Base-by-base conservation (phyloP, 1,140 invertebrate genomes). In the Solenopsis invicta region DNA sequence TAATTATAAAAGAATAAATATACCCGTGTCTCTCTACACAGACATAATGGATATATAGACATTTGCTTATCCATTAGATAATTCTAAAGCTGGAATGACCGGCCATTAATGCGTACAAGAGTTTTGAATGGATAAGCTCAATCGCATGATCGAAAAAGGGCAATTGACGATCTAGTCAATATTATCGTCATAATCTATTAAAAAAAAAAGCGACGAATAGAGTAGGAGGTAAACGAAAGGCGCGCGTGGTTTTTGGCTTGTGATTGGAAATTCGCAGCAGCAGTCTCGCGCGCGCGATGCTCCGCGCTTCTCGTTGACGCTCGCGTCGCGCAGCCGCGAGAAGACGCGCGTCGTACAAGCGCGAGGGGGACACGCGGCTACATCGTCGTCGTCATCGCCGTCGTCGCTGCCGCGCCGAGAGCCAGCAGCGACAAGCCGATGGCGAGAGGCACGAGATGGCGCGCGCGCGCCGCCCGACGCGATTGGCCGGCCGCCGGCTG, bases 401-500 rank as follows among this genome's bases (percentile, higher is more conserved):
- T n/a, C n/a, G n/a, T n/a, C n/a, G n/a, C n/a, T n/a, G n/a, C n/a
- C n/a, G n/a, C n/a, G n/a, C n/a, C n/a, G n/a, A n/a, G n/a, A n/a
- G n/a, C n/a, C n/a, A n/a, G n/a, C 48, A 48, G 56, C 52, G 24
- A 85, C 10, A 41, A 80, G 50, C 59, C 34, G 48, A 16, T 24
- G 4, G 24, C 2, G 54, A 50, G 21, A n/a, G 87, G 54, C 67
- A 67, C 72, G 56, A 78, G 62, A 61, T 61, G 87, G 86, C 72
- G 75, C 91, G 24, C 41, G 89, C 75, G 77, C 64, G 66, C 91
- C 87, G 87, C 71, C 76, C 81, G 87, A 45, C 52, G 74, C 66
- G 62, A 93, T 93, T 92, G 89, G 89, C 34, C 67, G 56, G 16
- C 13, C 45, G 67, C 13, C 50, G 54, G 50, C 86, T 94, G 93